These are phyloP conservation scores for Drosophila subobscura DNA, from an alignment of 1,140 invertebrate species.

Conservation along the genomic window DNA sequence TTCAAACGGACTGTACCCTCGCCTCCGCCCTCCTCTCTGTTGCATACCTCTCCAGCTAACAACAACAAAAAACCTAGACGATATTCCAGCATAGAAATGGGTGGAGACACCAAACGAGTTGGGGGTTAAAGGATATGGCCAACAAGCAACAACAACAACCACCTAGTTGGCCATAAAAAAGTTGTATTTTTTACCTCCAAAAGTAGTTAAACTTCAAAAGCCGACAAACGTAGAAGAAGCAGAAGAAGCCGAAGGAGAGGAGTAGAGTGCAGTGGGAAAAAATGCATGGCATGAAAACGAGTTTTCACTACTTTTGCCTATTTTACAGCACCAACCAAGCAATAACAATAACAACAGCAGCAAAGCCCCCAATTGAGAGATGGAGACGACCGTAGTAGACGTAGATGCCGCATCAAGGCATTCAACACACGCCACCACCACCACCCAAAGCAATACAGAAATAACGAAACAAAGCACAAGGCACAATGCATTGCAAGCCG, in stretches of 20 bases:
- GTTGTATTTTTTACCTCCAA: slow-evolving; percentile 55
- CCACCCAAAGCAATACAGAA: slow-evolving; percentile 24
- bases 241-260: slow-evolving; percentile 19
- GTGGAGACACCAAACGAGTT: slow-evolving; percentile 37
- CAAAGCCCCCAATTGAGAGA: slow-evolving; percentile 28
- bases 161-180: slow-evolving; percentile 48
- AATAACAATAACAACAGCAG: slow-evolving; percentile 22
- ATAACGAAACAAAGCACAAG: slow-evolving; percentile 16
- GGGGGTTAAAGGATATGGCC: slow-evolving; percentile 61
- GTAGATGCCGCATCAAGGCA: slow-evolving; percentile 29
- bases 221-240: slow-evolving; percentile 47
- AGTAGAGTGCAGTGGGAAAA: slow-evolving; percentile 14
- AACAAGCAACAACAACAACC: slow-evolving; percentile 34
- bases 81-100: slow-evolving; percentile 35
- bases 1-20: slow-evolving; percentile 46
- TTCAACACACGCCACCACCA: slow-evolving; percentile 43
- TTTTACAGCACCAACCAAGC: slow-evolving; percentile 57
- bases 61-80: slow-evolving; percentile 42
- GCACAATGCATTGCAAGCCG: slow-evolving; percentile 44
- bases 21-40: slow-evolving; percentile 3
- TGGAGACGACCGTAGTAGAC: slow-evolving; percentile 34
- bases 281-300: slow-evolving; percentile 57
- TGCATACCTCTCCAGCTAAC: slow-evolving; percentile 11
- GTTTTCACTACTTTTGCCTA: slow-evolving; percentile 81
- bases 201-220: slow-evolving; percentile 80